phyloP scores from a whole-genome alignment of 2,888 invertebrate genomes.

The Acleris cristana region DNA sequence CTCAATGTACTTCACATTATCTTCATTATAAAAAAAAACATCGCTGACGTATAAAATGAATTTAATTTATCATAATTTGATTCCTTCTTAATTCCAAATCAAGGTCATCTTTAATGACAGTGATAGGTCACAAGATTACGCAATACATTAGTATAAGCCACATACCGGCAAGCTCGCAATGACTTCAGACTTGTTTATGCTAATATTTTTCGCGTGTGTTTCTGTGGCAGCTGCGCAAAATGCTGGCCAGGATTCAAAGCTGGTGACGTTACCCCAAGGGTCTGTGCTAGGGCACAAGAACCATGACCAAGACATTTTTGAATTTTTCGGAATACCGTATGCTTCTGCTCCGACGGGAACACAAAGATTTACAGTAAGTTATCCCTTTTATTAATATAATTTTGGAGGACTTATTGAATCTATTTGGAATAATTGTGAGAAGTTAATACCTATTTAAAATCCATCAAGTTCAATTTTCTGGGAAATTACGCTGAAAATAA shows the following conservation, averaged over 20 bases:
- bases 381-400: neutral
- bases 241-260: slow-evolving; percentile 1
- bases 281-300: slow-evolving; percentile 5
- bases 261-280: slow-evolving; percentile 13
- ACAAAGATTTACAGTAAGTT: slow-evolving; percentile 3
- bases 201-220: neutral
- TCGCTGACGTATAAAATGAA: too few species aligned
- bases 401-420: neutral
- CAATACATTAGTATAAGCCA: neutral
- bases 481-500: too few species aligned
- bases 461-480: too few species aligned
- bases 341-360: slow-evolving; percentile 1
- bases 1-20: too few species aligned
- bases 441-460: too few species aligned
- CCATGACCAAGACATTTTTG: slow-evolving; percentile 3
- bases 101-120: too few species aligned
- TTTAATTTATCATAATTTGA: too few species aligned
- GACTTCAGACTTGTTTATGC: neutral
- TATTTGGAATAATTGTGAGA: too few species aligned
- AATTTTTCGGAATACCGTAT: slow-evolving; percentile 14
- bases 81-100: too few species aligned
- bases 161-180: neutral
- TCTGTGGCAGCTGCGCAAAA: slow-evolving; percentile 1
- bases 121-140: too few species aligned
- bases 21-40: too few species aligned